phyloP scores from a whole-genome alignment of 2,113 vertebrate genomes.

The Dascyllus trimaculatus region DNA sequence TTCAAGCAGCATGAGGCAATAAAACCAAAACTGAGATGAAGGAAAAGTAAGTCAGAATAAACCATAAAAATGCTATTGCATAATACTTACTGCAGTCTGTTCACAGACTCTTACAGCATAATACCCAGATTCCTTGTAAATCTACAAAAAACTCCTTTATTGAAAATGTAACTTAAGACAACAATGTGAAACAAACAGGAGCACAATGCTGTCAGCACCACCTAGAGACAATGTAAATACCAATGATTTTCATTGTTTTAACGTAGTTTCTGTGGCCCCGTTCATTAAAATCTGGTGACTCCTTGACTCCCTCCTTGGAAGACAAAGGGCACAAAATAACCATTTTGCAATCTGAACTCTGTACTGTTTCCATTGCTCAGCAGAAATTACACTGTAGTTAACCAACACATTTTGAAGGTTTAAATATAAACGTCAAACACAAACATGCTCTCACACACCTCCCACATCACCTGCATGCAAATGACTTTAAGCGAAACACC shows the following conservation, averaged over 20 bases:
- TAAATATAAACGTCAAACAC: neutral
- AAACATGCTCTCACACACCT: neutral
- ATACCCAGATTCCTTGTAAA: too few species aligned
- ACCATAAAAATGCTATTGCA: too few species aligned
- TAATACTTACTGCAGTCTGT: too few species aligned
- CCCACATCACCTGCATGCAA: neutral
- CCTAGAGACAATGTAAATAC: too few species aligned
- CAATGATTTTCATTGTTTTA: neutral
- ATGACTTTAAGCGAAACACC: neutral
- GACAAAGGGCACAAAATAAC: neutral
- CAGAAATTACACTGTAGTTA: neutral
- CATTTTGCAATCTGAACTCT: neutral
- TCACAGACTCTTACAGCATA: too few species aligned
- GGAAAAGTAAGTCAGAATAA: too few species aligned
- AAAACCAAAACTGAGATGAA: too few species aligned
- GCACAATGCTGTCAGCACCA: too few species aligned
- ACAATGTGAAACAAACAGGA: too few species aligned
- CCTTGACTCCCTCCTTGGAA: neutral
- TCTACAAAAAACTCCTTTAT: too few species aligned
- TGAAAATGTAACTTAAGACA: too few species aligned
- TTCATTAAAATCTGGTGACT: constrained; percentile 2
- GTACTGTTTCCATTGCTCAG: neutral
- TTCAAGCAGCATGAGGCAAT: too few species aligned
- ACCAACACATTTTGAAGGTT: neutral
- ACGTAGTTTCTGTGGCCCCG: neutral